A percentile compares a stretch with the other conserved stretches of the same genome.
phyloP scores from a whole-genome alignment of 2,797 vertebrate species.

The Steatocranus sp. region DNA sequence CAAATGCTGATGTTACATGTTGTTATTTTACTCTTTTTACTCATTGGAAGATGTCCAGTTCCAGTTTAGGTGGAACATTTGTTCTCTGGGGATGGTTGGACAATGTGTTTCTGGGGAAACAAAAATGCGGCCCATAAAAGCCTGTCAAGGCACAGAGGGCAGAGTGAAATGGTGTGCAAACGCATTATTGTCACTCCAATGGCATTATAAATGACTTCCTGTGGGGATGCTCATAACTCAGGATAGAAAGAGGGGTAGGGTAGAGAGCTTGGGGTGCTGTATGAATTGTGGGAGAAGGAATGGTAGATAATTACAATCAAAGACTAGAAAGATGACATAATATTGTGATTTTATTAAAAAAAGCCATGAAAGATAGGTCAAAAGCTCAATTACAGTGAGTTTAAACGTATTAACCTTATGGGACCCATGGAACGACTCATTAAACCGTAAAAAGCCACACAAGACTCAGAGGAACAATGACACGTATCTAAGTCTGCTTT shows the following conservation, averaged over 20 bases:
- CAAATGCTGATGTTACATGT: neutral
- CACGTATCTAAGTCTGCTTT: constrained; percentile 58
- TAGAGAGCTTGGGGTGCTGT: constrained; percentile 16
- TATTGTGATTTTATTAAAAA: constrained; percentile 43
- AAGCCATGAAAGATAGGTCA: constrained; percentile 60
- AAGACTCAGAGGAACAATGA: constrained; percentile 66
- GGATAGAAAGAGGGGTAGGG: constrained; percentile 4
- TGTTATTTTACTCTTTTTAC: constrained; percentile 2
- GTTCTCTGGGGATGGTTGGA: constrained; percentile 33
- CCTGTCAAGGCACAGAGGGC: constrained; percentile 47
- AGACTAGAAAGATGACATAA: constrained; percentile 55
- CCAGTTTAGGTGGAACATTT: constrained; percentile 22
- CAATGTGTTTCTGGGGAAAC: constrained; percentile 54
- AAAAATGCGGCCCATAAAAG: constrained; percentile 60
- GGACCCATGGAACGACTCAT: constrained; percentile 68
- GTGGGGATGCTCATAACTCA: constrained; percentile 61
- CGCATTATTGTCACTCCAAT: constrained; percentile 71
- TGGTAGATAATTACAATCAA: constrained; percentile 58
- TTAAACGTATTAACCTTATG: constrained; percentile 76
- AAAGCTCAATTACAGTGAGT: constrained; percentile 77
- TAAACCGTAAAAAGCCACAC: constrained; percentile 64
- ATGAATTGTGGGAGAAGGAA: constrained; percentile 11
- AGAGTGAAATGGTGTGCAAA: constrained; percentile 69
- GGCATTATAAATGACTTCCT: constrained; percentile 72
- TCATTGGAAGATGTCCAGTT: neutral